A percentile compares a stretch with the other conserved stretches of the same genome.
phyloP scores from a whole-genome alignment of 2,113 vertebrate species.

The Ptilorrhoa leucosticta region DNA sequence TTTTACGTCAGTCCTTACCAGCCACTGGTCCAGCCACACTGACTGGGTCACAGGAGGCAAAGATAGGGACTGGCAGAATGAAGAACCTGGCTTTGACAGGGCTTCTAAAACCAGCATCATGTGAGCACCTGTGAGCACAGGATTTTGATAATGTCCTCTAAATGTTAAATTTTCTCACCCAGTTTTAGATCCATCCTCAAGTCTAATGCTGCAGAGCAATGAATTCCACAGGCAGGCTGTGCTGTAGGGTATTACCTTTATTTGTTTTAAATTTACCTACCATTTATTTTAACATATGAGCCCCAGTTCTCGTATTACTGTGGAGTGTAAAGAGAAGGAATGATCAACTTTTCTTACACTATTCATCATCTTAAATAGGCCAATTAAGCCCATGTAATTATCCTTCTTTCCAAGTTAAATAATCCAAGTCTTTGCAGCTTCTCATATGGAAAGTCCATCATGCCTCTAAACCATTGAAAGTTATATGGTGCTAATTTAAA shows the following conservation, averaged over 20 bases:
- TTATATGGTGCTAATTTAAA: slow-evolving; percentile 48
- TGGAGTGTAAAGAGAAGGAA: slow-evolving; percentile 20
- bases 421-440: slow-evolving; percentile 58
- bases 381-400: slow-evolving; percentile 57
- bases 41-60: neutral
- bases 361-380: slow-evolving; percentile 62
- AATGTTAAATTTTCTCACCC: neutral
- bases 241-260: slow-evolving; percentile 22
- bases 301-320: slow-evolving; percentile 31
- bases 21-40: neutral
- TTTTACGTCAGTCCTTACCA: neutral
- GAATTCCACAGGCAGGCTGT: neutral
- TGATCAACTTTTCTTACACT: slow-evolving; percentile 46
- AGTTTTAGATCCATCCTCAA: neutral
- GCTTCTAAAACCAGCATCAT: neutral
- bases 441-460: slow-evolving; percentile 56
- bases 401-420: slow-evolving; percentile 61
- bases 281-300: slow-evolving; percentile 54
- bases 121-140: neutral
- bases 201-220: neutral
- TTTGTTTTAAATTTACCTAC: slow-evolving; percentile 60
- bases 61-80: neutral
- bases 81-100: neutral
- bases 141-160: neutral
- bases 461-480: slow-evolving; percentile 4